These are phyloP conservation scores for Bursaphelenchus okinawaensis DNA, from an alignment of 2,888 invertebrate genomes.

Conservation along the genomic window DNA sequence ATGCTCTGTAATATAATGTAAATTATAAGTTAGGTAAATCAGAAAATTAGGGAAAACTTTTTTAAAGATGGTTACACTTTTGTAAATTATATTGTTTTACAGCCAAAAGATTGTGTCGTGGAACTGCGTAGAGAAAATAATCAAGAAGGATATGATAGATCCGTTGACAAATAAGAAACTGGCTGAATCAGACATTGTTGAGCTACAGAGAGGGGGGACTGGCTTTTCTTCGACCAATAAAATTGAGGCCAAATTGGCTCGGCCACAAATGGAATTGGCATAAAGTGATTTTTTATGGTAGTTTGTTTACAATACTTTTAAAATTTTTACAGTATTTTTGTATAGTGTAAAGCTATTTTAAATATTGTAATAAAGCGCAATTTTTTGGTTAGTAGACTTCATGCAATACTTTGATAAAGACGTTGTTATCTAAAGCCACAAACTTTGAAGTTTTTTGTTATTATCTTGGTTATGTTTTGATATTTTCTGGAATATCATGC, in stretches of 20 bases:
- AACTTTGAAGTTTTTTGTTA: no score
- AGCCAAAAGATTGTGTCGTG: constrained; percentile 90
- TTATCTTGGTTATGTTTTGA: no score
- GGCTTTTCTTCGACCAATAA: constrained; percentile 65
- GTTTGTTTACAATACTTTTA: no score
- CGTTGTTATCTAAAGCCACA: no score
- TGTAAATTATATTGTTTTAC: constrained; percentile 29
- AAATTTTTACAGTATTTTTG: no score
- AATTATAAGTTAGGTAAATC: no score
- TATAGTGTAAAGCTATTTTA: no score
- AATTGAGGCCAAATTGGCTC: constrained; percentile 47
- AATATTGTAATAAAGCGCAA: no score
- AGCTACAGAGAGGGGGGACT: constrained; percentile 88
- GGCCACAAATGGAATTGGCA: constrained; percentile 42
- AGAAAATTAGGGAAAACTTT: background rate
- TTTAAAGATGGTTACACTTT: background rate
- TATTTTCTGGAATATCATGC: no score
- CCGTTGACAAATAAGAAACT: constrained; percentile 75
- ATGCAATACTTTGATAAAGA: no score
- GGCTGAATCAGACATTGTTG: constrained; percentile 81
- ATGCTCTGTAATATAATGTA: no score
- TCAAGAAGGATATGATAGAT: constrained; percentile 92
- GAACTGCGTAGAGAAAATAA: constrained; percentile 91
- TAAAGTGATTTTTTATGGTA: background rate
- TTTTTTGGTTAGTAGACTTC: no score